Evolutionary conservation across 2,113 vertebrate species (phyloP).

Genomic region (Saimiri boliviensis): DNA sequence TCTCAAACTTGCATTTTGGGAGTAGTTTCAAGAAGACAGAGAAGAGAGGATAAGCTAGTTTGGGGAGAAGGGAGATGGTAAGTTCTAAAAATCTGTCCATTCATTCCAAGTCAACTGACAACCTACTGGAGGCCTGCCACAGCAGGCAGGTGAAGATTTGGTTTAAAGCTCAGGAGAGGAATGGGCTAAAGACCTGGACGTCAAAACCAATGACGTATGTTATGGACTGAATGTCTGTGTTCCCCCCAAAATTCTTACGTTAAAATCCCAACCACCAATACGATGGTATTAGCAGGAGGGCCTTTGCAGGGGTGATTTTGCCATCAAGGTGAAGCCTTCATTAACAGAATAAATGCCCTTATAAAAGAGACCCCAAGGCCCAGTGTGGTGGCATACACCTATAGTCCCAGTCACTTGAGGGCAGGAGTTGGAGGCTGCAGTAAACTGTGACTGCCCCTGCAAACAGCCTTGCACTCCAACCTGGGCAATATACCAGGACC

Average conservation of each 20-base stretch:
- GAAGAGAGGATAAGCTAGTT: background rate
- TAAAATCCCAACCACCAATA: background rate
- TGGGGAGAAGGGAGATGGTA: background rate
- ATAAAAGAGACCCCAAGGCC: background rate
- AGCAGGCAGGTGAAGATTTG: background rate
- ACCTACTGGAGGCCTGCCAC: background rate
- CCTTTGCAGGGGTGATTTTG: background rate
- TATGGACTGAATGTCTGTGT: background rate
- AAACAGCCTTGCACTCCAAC: background rate
- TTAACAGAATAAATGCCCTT: background rate
- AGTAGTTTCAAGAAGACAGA: background rate
- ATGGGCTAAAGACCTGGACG: background rate
- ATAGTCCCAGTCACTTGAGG: background rate
- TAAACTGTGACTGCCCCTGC: background rate
- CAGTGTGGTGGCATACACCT: background rate
- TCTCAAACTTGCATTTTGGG: background rate
- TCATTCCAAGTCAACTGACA: background rate
- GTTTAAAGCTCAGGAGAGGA: background rate
- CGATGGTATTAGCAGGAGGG: background rate
- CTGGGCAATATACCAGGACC: background rate
- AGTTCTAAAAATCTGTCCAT: background rate
- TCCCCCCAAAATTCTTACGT: background rate
- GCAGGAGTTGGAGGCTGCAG: background rate
- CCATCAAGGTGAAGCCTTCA: background rate
- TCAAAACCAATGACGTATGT: background rate